phyloP scores from a whole-genome alignment of 2,888 invertebrate genomes.

The Peribatodes rhomboidaria region DNA sequence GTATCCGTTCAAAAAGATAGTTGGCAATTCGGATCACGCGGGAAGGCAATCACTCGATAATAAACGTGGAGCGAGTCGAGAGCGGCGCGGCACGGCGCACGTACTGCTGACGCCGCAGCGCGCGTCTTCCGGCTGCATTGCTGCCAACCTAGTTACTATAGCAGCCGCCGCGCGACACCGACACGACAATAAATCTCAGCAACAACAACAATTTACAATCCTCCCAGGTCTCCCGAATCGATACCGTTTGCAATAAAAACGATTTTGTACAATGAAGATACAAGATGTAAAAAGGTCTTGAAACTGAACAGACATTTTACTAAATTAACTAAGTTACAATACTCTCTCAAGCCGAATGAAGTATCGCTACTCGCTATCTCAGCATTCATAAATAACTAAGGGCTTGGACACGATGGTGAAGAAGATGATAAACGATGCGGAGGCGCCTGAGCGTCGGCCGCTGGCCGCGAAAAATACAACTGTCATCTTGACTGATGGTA shows the following conservation, averaged over 20 bases:
- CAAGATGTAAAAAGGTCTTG: slow-evolving; percentile 3
- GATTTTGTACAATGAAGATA: neutral
- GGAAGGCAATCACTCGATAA: slow-evolving; percentile 83
- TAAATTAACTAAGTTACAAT: slow-evolving; percentile 29
- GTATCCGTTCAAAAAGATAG: slow-evolving; percentile 71
- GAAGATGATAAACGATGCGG: slow-evolving; percentile 81
- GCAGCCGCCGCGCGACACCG: slow-evolving; percentile 45
- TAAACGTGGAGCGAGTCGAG: slow-evolving; percentile 79
- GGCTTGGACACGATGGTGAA: slow-evolving; percentile 69
- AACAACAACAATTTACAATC: slow-evolving; percentile 50
- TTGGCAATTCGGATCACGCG: slow-evolving; percentile 83
- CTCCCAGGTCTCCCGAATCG: slow-evolving; percentile 30
- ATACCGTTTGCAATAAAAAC: slow-evolving; percentile 21
- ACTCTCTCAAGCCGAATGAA: slow-evolving; percentile 35
- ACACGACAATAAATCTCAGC: slow-evolving; percentile 55
- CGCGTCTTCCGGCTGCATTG: slow-evolving; percentile 64
- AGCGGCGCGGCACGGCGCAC: slow-evolving; percentile 70
- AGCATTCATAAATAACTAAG: slow-evolving; percentile 74
- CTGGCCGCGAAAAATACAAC: slow-evolving; percentile 83
- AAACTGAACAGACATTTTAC: slow-evolving; percentile 1
- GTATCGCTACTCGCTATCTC: slow-evolving; percentile 54
- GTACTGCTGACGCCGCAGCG: slow-evolving; percentile 70
- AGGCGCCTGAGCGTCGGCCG: slow-evolving; percentile 81
- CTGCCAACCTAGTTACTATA: slow-evolving; percentile 53
- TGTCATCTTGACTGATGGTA: slow-evolving; percentile 85